phyloP scores from a whole-genome alignment of 2,888 invertebrate genomes.

The Drosophila mimetica region DNA sequence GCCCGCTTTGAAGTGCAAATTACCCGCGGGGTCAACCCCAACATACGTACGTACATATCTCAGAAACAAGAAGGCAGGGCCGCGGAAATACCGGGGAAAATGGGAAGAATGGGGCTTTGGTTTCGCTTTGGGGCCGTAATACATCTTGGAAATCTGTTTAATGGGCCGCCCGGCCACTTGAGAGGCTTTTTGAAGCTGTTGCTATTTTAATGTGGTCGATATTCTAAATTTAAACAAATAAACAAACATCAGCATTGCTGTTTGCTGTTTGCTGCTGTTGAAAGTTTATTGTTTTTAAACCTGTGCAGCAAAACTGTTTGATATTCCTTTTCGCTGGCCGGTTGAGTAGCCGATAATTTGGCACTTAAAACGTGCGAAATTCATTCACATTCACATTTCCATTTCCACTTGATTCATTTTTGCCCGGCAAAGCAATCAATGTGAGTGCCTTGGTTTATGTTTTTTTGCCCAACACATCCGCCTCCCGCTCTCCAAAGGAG shows the following conservation, averaged over 20 bases:
- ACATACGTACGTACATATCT: not conserved
- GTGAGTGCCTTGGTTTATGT: conserved; percentile 45
- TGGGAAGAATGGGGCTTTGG: conserved; percentile 24
- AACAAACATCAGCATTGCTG: conserved; percentile 62
- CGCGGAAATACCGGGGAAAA: not conserved
- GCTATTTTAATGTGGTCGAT: conserved; percentile 78
- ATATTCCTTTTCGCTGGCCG: conserved; percentile 50
- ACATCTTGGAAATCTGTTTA: conserved; percentile 76
- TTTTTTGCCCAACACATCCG: conserved; percentile 28
- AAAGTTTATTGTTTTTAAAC: conserved; percentile 76
- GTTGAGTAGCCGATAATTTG: conserved; percentile 69
- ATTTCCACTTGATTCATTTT: conserved; percentile 49
- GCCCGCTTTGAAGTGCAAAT: conserved; percentile 75
- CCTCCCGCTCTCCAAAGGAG: not conserved
- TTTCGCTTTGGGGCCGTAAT: conserved; percentile 52
- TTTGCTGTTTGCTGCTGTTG: conserved; percentile 65
- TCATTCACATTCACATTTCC: conserved; percentile 60
- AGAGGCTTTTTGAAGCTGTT: conserved; percentile 76
- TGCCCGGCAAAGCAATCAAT: conserved; percentile 40
- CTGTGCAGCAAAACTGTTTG: conserved; percentile 61
- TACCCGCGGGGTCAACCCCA: conserved; percentile 74
- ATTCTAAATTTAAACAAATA: conserved; percentile 78
- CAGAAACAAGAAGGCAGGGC: not conserved
- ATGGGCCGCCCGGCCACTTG: conserved; percentile 66
- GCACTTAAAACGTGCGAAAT: conserved; percentile 62